These are phyloP conservation scores for Kryphioiulus occultus DNA, from an alignment of 2,888 invertebrate species.

Conservation along the genomic window DNA sequence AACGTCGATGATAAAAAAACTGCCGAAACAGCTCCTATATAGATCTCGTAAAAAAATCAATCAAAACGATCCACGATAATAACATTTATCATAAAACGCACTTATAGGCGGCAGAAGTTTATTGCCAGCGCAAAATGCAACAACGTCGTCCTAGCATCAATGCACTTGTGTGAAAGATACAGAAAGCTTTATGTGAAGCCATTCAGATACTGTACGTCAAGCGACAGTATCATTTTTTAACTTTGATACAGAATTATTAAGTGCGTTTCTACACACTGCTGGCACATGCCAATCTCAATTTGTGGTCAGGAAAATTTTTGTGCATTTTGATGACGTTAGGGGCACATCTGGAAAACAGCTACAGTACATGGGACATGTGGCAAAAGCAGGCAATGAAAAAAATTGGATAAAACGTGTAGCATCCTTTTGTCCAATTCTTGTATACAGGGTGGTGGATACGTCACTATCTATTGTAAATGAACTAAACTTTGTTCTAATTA, in stretches of 20 bases:
- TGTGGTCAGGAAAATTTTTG: neutral
- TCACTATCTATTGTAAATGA: too few species aligned
- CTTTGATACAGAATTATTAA: neutral
- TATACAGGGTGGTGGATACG: too few species aligned
- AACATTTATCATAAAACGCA: slow-evolving; percentile 11
- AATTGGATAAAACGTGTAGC: too few species aligned
- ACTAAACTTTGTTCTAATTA: too few species aligned
- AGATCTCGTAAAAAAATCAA: slow-evolving; percentile 6
- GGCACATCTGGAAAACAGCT: too few species aligned
- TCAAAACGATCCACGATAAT: slow-evolving; percentile 31
- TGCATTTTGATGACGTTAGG: neutral
- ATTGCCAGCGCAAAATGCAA: neutral
- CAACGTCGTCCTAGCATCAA: neutral
- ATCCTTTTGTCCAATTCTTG: too few species aligned
- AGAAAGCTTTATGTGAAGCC: neutral
- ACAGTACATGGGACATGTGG: too few species aligned
- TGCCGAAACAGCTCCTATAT: neutral
- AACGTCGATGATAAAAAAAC: neutral
- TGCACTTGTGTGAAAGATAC: neutral
- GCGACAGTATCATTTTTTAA: neutral
- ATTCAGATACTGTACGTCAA: neutral
- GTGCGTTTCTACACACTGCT: neutral
- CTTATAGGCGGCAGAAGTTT: neutral
- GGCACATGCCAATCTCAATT: neutral
- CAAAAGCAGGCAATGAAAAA: too few species aligned